Base-by-base conservation (phyloP, 1,140 invertebrate species). In the Aricia agestis region DNA sequence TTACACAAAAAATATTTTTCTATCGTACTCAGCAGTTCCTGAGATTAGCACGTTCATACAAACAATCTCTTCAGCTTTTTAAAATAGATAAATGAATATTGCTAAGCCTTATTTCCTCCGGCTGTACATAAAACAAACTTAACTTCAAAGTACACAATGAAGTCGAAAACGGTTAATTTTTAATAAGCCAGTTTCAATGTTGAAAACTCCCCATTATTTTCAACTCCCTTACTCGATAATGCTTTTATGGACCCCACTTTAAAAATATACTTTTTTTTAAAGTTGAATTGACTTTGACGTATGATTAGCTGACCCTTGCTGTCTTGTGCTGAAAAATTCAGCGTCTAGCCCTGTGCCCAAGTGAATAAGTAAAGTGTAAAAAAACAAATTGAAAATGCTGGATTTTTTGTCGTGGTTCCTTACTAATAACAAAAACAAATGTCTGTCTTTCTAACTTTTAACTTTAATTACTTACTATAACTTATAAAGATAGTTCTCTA, bases 231-330 rank as follows among this genome's bases (percentile, higher is more conserved):
- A 86, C 83, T 80, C 81, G 82, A 82, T 81, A 86, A 85, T 77
- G 83, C 84, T 86, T 86, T 86, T 85, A 85, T 81, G 75, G 82
- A 78, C 77, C 59, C 59, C 59, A 25, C 59, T 63, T 19, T 19
- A 19, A 19, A 19, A 63, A 63, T 19, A 18, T 63, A 18, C 18
- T 84, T 84, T 84, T 80, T 18, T 63, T 63, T 63, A 63, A 63
- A 63, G 59, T 86, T 84, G 69, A 85, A 81, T 84, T 82, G 84
- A 81, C 82, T 82, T 85, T 86, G 84, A 86, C 80, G 75, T 78
- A 85, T 84, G 84, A 84, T 78, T 77, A 15, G 71, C 74, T 82
- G 81, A 82, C 82, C 82, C 77, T 65, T 67, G 75, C 68, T 67
- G 76, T 77, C 85, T 85, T 85, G 79, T 66, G 59, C 66, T 86